These are phyloP conservation scores for Lasioglossum calceatum DNA, from an alignment of 2,888 invertebrate species.

Conservation along the genomic window DNA sequence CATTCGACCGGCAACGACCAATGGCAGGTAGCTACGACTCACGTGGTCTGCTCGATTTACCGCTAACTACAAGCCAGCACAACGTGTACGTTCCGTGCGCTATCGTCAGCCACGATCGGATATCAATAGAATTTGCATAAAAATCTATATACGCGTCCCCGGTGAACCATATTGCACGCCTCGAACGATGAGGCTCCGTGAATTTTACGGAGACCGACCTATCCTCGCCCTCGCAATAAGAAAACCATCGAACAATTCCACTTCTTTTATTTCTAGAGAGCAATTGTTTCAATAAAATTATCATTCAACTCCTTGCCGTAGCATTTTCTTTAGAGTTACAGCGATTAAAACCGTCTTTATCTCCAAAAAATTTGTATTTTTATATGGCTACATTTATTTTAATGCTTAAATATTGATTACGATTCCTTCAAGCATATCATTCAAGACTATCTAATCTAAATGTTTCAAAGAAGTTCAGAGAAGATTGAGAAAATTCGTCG, in stretches of 20 bases:
- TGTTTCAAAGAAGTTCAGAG: too few relatives aligned
- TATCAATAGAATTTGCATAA: slow-evolving; percentile 84
- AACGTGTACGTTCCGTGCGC: slow-evolving; percentile 77
- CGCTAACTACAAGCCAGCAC: slow-evolving; percentile 67
- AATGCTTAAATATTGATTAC: too few relatives aligned
- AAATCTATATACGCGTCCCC: slow-evolving; percentile 81
- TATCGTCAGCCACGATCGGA: slow-evolving; percentile 79
- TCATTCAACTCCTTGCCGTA: background rate
- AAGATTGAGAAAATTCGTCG: background rate
- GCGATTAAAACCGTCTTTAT: too few relatives aligned
- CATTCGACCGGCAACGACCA: slow-evolving; percentile 65
- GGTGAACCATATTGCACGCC: slow-evolving; percentile 57
- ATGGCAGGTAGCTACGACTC: slow-evolving; percentile 39
- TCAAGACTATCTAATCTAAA: too few relatives aligned
- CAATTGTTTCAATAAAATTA: background rate
- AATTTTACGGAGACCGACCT: slow-evolving; percentile 60
- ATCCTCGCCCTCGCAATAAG: background rate
- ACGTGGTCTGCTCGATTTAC: slow-evolving; percentile 67
- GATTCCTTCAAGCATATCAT: background rate
- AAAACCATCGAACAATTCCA: background rate
- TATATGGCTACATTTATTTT: too few relatives aligned
- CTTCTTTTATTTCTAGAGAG: background rate
- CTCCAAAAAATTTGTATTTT: too few relatives aligned
- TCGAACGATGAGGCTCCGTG: slow-evolving; percentile 58
- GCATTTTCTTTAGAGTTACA: too few relatives aligned